Conservation (phyloP, 2,113 vertebrate genomes). For the Sterrhoptilus dennistouni region DNA sequence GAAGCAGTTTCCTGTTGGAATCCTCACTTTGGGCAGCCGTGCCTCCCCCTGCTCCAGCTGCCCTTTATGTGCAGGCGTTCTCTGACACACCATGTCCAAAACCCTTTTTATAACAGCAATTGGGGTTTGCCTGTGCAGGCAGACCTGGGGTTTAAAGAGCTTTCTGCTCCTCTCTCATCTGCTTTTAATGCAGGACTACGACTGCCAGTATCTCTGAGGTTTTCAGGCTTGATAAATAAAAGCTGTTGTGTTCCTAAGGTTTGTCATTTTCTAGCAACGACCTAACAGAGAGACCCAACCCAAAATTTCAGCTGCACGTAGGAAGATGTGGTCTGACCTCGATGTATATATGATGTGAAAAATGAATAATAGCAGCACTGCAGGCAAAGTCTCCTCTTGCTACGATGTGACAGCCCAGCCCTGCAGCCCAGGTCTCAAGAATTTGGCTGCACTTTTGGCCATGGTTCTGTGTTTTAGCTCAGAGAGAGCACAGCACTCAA, state of each 20-base stretch:
- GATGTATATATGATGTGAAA: neutral
- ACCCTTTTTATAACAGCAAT: neutral
- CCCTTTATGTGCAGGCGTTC: neutral
- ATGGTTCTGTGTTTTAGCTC: neutral
- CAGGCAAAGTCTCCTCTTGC: conserved; percentile 3
- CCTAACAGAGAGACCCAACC: neutral
- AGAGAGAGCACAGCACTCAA: neutral
- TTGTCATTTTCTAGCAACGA: neutral
- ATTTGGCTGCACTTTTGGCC: neutral
- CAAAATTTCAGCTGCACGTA: neutral
- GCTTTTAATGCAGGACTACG: neutral
- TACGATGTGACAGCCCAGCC: neutral
- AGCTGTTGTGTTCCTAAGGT: neutral
- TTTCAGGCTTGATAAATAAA: conserved; percentile 7
- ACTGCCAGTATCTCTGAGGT: neutral
- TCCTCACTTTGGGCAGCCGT: neutral
- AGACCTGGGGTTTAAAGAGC: neutral
- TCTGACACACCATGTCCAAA: neutral
- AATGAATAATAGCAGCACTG: conserved; percentile 13
- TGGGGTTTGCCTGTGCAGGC: neutral
- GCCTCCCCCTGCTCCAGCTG: neutral
- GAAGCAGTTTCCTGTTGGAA: conserved; percentile 25
- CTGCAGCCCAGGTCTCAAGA: neutral
- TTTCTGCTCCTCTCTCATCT: neutral
- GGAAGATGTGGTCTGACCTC: neutral